Evolutionary conservation across 2,888 invertebrate genomes (phyloP).

Genomic region (Listrodromus nycthemerus): DNA sequence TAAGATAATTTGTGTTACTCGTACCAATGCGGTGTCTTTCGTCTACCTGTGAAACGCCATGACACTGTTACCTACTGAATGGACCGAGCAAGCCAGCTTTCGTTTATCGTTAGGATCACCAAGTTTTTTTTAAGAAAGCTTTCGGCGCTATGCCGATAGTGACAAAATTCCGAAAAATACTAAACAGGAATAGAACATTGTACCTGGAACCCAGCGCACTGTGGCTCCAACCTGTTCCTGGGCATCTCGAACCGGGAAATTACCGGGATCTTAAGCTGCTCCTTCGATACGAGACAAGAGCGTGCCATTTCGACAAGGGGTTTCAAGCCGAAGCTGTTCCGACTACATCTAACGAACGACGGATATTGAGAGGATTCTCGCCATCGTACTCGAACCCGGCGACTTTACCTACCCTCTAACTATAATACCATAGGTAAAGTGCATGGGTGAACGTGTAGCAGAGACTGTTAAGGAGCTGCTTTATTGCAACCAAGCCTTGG

Average conservation of each 20-base stretch:
- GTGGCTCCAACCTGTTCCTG: not conserved
- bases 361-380: constrained; percentile 4
- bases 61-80: too few species aligned
- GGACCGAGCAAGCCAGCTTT: too few species aligned
- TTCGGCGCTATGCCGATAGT: too few species aligned
- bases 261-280: not conserved
- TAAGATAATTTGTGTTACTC: too few species aligned
- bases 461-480: constrained; percentile 56
- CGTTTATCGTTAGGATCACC: too few species aligned
- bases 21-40: too few species aligned
- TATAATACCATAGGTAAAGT: constrained; percentile 38
- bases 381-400: not conserved
- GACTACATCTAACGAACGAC: constrained; percentile 16
- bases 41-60: too few species aligned
- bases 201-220: constrained; percentile 17
- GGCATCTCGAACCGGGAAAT: not conserved
- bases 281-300: not conserved
- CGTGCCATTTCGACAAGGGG: constrained; percentile 8
- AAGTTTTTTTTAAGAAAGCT: too few species aligned
- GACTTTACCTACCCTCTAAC: not conserved
- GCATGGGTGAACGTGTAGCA: constrained; percentile 52
- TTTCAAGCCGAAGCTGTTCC: constrained; percentile 6
- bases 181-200: too few species aligned
- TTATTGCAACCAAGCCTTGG: constrained; percentile 47
- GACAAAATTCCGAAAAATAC: too few species aligned